Base-by-base conservation (phyloP, 2,888 invertebrate genomes). In the Ceraclea dissimilis region DNA sequence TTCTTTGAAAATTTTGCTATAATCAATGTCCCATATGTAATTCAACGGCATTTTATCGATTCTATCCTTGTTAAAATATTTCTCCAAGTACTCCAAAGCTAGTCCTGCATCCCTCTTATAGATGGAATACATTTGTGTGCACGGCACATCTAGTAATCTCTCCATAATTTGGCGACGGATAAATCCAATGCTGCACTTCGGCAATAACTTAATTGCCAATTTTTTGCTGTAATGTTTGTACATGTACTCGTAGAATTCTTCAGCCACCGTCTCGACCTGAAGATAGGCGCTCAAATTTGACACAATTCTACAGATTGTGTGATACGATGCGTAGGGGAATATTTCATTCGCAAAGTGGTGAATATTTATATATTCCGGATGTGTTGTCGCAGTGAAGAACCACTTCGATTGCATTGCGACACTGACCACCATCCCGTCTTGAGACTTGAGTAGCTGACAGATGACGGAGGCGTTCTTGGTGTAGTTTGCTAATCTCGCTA, bases 371-470 rank as follows among this genome's bases (percentile, higher is more conserved):
- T 68, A 33, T 0, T 60, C 47, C 2, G 58, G 55, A 49, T 66
- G 57, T 1, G 58, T 61, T n/a, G 8, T 17, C 0, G 64, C 65
- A 4, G 65, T 51, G 52, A 71, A 71, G 21, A 71, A 67, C 66
- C 68, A 67, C 1, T 54, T 57, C 0, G 65, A 65, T 5, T 63
- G 61, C 8, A 71, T 49, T 1, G 68, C 71, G 31, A 63, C 63
- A 5, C 64, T 62, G 5, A 68, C 62, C 1, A 71, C 39, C 2
- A 56, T 51, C 8, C 52, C 4, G 46, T 71, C 67, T 1, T 67
- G 66, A 2, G 70, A 70, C 51, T 65, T 67, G 0, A 72, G 61
- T 0, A 68, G 67, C 6, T 66, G 63, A 5, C 64, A 57, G 2
- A 70, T 59, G 1, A 61, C 58, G 1, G 59, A 58, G 2, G 63